Evolutionary conservation across 2,113 vertebrate genomes (phyloP).

Genomic region (Bubo bubo): DNA sequence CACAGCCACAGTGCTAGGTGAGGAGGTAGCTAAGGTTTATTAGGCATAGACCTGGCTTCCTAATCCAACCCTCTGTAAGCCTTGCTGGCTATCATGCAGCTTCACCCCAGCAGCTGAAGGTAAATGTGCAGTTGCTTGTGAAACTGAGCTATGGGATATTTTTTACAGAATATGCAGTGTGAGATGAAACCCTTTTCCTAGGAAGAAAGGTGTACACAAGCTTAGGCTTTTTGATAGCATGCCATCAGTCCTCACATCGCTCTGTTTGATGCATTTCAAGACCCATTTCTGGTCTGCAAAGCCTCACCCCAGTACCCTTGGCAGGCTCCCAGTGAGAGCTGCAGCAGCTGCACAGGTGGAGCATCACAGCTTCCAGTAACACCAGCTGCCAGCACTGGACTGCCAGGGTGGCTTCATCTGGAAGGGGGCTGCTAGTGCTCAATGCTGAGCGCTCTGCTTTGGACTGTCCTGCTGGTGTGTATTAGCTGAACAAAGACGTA

Average conservation of each 20-base stretch:
- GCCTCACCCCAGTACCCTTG: accelerated
- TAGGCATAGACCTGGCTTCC: neutral
- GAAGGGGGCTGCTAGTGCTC: neutral
- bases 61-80: neutral
- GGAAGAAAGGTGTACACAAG: neutral
- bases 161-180: neutral
- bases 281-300: neutral
- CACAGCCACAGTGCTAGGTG: neutral
- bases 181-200: neutral
- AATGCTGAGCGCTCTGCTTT: neutral
- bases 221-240: neutral
- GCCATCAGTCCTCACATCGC: neutral
- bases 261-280: neutral
- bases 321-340: neutral
- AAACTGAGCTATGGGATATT: neutral
- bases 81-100: neutral
- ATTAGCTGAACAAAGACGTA: neutral
- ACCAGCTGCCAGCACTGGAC: neutral
- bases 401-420: accelerated
- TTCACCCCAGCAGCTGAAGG: neutral
- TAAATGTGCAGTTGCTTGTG: accelerated
- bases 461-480: neutral
- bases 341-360: neutral
- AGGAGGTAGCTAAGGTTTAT: neutral
- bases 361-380: neutral